Conservation (phyloP, 2,797 vertebrate genomes). For the Rhabdomys pumilio region DNA sequence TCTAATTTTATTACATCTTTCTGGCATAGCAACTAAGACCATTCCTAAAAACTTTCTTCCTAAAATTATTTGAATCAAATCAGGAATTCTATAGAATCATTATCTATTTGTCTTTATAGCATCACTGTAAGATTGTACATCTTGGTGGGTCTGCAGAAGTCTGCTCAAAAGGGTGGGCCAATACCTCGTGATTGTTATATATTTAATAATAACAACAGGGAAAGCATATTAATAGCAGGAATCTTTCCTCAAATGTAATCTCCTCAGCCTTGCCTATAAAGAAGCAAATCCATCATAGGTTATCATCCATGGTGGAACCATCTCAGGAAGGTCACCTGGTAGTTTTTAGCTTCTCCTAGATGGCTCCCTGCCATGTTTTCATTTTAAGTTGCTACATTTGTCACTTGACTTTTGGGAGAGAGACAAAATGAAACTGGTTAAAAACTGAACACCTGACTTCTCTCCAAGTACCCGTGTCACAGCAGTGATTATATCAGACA, state of each 20-base stretch:
- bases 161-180: neutral
- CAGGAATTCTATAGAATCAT: neutral
- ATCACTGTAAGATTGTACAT: neutral
- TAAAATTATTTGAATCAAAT: neutral
- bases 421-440: neutral
- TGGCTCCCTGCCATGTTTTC: neutral
- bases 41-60: neutral
- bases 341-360: neutral
- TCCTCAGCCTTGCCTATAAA: neutral
- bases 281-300: neutral
- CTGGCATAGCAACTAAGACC: neutral
- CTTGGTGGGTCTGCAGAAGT: neutral
- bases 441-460: constrained; percentile 12
- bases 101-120: neutral
- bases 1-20: neutral
- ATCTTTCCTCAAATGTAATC: neutral
- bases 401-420: neutral
- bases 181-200: neutral
- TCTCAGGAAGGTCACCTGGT: neutral
- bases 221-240: neutral
- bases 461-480: neutral
- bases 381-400: constrained; percentile 14
- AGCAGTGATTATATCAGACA: neutral
- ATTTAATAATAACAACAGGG: neutral
- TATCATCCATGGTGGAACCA: neutral